Evolutionary conservation across 2,113 vertebrate species (phyloP).

Genomic region (Burhinus oedicnemus): DNA sequence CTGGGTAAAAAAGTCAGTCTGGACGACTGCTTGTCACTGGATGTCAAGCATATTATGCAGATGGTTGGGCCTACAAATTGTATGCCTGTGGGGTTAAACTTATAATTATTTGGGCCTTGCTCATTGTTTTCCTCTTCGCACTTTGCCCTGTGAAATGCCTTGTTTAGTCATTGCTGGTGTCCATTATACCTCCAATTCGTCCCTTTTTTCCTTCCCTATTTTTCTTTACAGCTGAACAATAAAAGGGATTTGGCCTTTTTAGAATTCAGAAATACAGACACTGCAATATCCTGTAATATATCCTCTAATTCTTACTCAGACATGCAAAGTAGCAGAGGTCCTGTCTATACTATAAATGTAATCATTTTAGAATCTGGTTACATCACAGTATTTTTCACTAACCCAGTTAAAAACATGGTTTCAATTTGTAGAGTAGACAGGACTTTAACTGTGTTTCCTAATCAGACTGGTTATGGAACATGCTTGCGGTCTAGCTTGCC

Average conservation of each 20-base stretch:
- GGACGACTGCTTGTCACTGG: not conserved
- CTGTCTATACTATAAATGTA: constrained; percentile 39
- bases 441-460: not conserved
- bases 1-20: not conserved
- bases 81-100: not conserved
- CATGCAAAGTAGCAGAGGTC: constrained; percentile 27
- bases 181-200: not conserved
- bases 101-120: not conserved
- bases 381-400: constrained; percentile 22
- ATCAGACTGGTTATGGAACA: constrained; percentile 16
- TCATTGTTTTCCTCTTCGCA: not conserved
- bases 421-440: constrained; percentile 46
- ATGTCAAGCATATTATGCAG: not conserved
- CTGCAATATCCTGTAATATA: constrained; percentile 62
- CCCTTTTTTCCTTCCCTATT: not conserved
- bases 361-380: constrained; percentile 22
- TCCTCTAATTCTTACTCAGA: constrained; percentile 51
- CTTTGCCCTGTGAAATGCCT: not conserved
- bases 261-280: constrained; percentile 52
- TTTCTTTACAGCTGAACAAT: not conserved
- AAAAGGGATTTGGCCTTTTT: constrained; percentile 23
- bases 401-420: constrained; percentile 38
- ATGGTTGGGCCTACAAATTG: not conserved
- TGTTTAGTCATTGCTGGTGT: not conserved
- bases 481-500: not conserved